These are phyloP conservation scores for Crossoptilon crossoptilon DNA, from an alignment of 2,797 vertebrate genomes.

Conservation along the genomic window DNA sequence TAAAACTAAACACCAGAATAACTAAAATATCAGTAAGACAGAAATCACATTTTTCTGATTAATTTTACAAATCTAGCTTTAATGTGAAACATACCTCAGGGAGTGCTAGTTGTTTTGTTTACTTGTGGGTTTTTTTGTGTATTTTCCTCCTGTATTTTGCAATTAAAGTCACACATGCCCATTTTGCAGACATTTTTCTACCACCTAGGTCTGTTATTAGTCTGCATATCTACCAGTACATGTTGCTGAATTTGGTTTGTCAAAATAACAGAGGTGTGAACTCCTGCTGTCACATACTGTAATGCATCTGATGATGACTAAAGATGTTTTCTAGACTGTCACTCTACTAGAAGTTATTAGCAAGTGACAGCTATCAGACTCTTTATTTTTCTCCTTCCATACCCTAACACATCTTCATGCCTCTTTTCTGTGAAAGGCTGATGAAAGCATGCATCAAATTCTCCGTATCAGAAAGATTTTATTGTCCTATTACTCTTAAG, in stretches of 20 bases:
- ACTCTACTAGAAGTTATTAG: background rate
- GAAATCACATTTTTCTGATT: background rate
- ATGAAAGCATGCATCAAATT: background rate
- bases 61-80: background rate
- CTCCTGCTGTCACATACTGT: background rate
- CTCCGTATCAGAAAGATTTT: background rate
- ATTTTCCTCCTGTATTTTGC: background rate
- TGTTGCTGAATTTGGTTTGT: background rate
- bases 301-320: background rate
- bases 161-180: background rate
- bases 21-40: background rate
- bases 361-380: background rate
- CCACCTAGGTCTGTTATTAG: background rate
- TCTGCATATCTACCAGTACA: background rate
- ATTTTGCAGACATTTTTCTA: background rate
- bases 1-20: background rate
- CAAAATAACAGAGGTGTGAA: background rate
- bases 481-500: background rate
- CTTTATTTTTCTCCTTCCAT: background rate
- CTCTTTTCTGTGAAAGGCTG: background rate
- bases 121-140: background rate
- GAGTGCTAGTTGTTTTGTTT: background rate
- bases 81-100: background rate
- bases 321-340: background rate
- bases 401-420: background rate